These are phyloP conservation scores for Saccostrea echinata DNA, from an alignment of 1,140 invertebrate genomes.

Conservation along the genomic window DNA sequence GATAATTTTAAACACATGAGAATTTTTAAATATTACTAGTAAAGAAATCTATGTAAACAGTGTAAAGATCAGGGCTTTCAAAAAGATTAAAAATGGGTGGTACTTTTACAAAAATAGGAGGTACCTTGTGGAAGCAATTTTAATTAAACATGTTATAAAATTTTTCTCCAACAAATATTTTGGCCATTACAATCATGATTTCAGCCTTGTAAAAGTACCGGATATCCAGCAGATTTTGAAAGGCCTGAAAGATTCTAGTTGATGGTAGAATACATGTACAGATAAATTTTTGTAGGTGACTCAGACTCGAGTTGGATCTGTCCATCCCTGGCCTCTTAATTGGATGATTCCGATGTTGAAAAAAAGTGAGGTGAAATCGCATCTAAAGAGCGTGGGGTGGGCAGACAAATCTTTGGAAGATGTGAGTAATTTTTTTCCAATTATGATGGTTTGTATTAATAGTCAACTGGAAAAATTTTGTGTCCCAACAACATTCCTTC, in stretches of 20 bases:
- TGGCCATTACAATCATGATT: too few relatives aligned
- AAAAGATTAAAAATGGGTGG: too few relatives aligned
- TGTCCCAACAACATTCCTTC: too few relatives aligned
- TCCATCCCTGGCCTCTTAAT: slow-evolving; percentile 96
- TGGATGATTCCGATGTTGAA: slow-evolving; percentile 90
- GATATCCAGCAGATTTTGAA: too few relatives aligned
- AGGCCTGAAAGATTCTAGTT: not conserved
- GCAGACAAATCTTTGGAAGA: slow-evolving; percentile 88
- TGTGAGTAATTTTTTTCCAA: slow-evolving; percentile 75
- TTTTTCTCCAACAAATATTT: too few relatives aligned
- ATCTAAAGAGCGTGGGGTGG: slow-evolving; percentile 89
- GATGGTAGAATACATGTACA: too few relatives aligned
- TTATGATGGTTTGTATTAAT: too few relatives aligned
- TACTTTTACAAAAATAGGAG: too few relatives aligned
- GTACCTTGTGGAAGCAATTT: too few relatives aligned
- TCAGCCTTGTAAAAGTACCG: too few relatives aligned
- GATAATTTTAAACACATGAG: not conserved
- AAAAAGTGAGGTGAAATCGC: slow-evolving; percentile 85
- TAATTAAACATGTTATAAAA: too few relatives aligned
- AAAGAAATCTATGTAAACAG: not conserved
- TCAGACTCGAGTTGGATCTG: slow-evolving; percentile 90
- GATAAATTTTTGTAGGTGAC: slow-evolving; percentile 83
- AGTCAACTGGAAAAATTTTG: too few relatives aligned
- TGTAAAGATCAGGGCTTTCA: not conserved
- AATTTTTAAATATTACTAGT: not conserved